Evolutionary conservation across 2,888 invertebrate species (phyloP).

Genomic region (Nematopogon swammerdamellus): DNA sequence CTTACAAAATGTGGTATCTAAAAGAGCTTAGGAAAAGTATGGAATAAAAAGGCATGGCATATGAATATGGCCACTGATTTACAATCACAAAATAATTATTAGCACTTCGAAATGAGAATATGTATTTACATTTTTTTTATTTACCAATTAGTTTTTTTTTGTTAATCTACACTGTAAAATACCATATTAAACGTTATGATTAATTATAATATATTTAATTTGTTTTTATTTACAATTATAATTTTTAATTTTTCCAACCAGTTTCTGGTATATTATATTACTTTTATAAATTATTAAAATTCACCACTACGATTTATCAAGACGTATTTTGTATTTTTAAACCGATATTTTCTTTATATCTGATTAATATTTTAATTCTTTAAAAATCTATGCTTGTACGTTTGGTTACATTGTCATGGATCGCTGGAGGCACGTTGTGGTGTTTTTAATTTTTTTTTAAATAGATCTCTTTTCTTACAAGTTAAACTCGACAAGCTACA

Average conservation of each 20-base stretch:
- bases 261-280: constrained; percentile 15
- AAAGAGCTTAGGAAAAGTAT: too few relatives aligned
- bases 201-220: neutral
- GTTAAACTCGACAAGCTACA: constrained; percentile 42
- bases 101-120: neutral
- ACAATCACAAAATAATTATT: neutral
- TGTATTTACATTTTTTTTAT: neutral
- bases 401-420: constrained; percentile 38
- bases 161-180: too few relatives aligned
- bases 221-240: neutral
- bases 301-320: constrained; percentile 9
- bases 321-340: constrained; percentile 4
- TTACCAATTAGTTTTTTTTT: too few relatives aligned
- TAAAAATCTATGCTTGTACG: constrained; percentile 13
- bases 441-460: constrained; percentile 46
- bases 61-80: neutral
- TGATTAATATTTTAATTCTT: constrained; percentile 5
- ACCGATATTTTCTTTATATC: neutral
- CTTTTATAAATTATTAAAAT: constrained; percentile 24
- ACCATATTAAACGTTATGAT: too few relatives aligned
- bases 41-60: neutral
- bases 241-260: constrained; percentile 13
- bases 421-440: constrained; percentile 46
- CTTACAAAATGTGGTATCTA: too few relatives aligned
- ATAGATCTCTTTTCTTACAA: constrained; percentile 30